Conservation (phyloP, 1,140 invertebrate species). For the Physella acuta region DNA sequence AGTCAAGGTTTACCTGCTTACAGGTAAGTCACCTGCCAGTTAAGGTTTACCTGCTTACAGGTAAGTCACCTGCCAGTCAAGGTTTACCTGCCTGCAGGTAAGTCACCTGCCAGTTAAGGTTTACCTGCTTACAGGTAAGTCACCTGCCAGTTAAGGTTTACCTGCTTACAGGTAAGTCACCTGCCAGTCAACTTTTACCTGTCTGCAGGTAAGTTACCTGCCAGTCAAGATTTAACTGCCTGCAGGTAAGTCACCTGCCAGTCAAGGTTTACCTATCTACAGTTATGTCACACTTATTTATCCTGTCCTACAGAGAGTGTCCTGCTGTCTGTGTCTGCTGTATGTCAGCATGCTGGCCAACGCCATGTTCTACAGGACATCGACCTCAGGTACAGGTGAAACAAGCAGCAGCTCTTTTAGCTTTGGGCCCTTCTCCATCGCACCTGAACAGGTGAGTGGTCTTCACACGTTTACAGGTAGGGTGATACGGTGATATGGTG, state of each 20-base stretch:
- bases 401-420: slow-evolving; percentile 47
- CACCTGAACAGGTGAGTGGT: slow-evolving; percentile 58
- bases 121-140: slow-evolving; percentile 55
- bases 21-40: slow-evolving; percentile 57
- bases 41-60: slow-evolving; percentile 60
- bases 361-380: slow-evolving; percentile 64
- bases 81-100: slow-evolving; percentile 59
- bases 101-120: slow-evolving; percentile 62
- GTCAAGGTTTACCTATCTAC: slow-evolving; percentile 62
- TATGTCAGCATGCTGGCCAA: slow-evolving; percentile 65
- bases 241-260: slow-evolving; percentile 45
- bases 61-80: slow-evolving; percentile 59
- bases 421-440: slow-evolving; percentile 62
- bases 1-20: slow-evolving; percentile 62
- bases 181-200: slow-evolving; percentile 63
- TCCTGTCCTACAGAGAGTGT: slow-evolving; percentile 58
- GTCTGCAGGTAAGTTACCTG: slow-evolving; percentile 38
- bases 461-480: too few relatives aligned
- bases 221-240: slow-evolving; percentile 62
- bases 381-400: slow-evolving; percentile 31
- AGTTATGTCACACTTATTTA: slow-evolving; percentile 13
- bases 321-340: slow-evolving; percentile 64
- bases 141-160: slow-evolving; percentile 64
- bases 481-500: too few relatives aligned
- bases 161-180: slow-evolving; percentile 44